Percentiles rank a stretch among this genome's conserved stretches.
phyloP scores from a whole-genome alignment of 2,888 invertebrate species.

The Trissoscelio sp. region DNA sequence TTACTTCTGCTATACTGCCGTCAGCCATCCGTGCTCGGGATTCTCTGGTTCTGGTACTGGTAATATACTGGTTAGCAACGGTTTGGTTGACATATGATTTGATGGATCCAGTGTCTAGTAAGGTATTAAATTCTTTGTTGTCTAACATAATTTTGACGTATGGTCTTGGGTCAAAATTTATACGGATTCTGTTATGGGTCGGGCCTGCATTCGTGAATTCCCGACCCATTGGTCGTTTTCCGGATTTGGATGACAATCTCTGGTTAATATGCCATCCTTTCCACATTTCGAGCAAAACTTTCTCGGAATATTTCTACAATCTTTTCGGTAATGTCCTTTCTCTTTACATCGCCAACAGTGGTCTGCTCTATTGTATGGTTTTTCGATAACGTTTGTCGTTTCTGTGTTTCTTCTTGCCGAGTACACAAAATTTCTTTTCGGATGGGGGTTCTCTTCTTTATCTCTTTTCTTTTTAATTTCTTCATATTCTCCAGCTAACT shows the following conservation, averaged over 20 bases:
- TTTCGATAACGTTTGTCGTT: not conserved
- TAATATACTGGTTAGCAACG: no score
- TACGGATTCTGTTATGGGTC: not conserved
- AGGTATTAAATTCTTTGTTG: no score
- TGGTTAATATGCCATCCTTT: not conserved
- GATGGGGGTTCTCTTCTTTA: no score
- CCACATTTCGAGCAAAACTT: conserved; percentile 32
- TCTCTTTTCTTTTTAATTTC: not conserved
- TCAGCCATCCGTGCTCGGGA: not conserved
- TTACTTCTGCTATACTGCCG: not conserved
- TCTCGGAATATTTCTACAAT: not conserved
- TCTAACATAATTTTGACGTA: not conserved
- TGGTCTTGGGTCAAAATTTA: not conserved
- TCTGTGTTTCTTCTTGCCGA: no score
- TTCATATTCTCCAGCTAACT: not conserved
- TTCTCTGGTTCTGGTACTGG: no score
- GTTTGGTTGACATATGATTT: no score
- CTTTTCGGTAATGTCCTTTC: not conserved
- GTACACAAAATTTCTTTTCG: no score
- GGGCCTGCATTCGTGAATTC: not conserved
- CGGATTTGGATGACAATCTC: conserved; percentile 13
- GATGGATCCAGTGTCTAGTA: no score
- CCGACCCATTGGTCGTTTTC: conserved; percentile 2
- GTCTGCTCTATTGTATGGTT: not conserved
- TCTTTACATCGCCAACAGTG: conserved; percentile 28